Evolutionary conservation across 2,797 vertebrate species (phyloP).

Genomic region (Gadopsis bispinosus): DNA sequence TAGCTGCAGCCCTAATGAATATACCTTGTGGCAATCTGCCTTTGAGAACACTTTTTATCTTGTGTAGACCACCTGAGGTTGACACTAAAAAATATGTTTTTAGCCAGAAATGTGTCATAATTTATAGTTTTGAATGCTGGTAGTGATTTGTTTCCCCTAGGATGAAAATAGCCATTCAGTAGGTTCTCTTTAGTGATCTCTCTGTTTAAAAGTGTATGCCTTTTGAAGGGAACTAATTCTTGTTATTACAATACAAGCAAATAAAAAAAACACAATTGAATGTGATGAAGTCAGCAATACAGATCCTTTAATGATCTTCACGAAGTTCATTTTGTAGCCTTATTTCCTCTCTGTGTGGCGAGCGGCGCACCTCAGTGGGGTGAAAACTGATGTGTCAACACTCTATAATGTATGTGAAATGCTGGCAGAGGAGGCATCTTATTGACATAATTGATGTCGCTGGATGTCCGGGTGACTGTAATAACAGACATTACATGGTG

Average conservation of each 20-base stretch:
- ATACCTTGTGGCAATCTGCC: not conserved
- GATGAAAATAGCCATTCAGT: conserved; percentile 8
- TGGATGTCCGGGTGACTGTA: conserved; percentile 58
- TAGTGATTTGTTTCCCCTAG: not conserved
- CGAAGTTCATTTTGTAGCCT: conserved; percentile 38
- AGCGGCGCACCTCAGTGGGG: conserved; percentile 31
- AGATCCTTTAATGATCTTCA: conserved; percentile 49
- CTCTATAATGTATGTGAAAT: conserved; percentile 61
- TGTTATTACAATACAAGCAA: not conserved
- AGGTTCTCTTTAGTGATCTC: not conserved
- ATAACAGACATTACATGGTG: conserved; percentile 65
- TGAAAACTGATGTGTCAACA: conserved; percentile 68
- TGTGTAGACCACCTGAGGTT: not conserved
- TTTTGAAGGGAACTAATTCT: not conserved
- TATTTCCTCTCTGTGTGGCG: conserved; percentile 18
- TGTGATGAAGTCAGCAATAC: conserved; percentile 14
- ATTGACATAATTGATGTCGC: conserved; percentile 75
- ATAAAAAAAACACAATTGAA: not conserved
- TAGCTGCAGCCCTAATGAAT: not conserved
- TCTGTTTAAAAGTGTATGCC: conserved; percentile 1
- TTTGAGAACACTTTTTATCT: not conserved
- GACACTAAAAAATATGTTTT: not conserved
- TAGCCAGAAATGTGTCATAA: not conserved
- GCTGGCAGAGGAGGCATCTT: conserved; percentile 60
- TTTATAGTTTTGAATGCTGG: not conserved